These are phyloP conservation scores for Araneus ventricosus DNA, from an alignment of 1,140 invertebrate species.

Conservation along the genomic window DNA sequence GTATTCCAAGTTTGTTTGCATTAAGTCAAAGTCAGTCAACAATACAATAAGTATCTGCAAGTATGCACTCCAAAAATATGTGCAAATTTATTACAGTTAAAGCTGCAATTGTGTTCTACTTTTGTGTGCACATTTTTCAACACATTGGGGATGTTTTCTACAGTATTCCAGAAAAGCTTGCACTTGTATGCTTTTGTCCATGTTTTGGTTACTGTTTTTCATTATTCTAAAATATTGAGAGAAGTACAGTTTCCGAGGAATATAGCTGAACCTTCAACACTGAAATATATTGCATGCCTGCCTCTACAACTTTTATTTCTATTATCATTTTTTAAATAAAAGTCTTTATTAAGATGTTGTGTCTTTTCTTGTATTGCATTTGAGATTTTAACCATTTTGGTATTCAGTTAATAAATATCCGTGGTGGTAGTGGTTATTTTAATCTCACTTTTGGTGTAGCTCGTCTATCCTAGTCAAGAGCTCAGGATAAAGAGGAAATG, in stretches of 20 bases:
- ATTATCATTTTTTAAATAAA: slow-evolving; percentile 62
- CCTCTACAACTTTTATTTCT: slow-evolving; percentile 53
- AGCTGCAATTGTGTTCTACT: slow-evolving; percentile 27
- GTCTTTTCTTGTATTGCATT: background rate
- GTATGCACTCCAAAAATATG: slow-evolving; percentile 4
- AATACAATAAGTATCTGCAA: slow-evolving; percentile 28
- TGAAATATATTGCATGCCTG: slow-evolving; percentile 42
- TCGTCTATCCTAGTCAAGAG: too few species aligned
- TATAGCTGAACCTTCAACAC: slow-evolving; percentile 19
- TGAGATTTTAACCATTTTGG: background rate
- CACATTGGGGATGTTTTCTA: slow-evolving; percentile 60
- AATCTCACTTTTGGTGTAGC: too few species aligned
- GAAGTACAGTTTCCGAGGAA: background rate
- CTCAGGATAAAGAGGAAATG: too few species aligned
- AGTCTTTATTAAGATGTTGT: slow-evolving; percentile 46
- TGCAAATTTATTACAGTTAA: slow-evolving; percentile 42
- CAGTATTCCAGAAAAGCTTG: slow-evolving; percentile 56
- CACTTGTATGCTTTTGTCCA: slow-evolving; percentile 48
- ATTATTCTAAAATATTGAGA: slow-evolving; percentile 3
- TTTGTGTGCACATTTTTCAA: slow-evolving; percentile 58
- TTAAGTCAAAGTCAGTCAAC: slow-evolving; percentile 39
- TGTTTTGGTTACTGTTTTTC: background rate
- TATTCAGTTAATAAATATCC: background rate
- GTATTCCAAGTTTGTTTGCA: slow-evolving; percentile 25
- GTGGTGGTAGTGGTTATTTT: too few species aligned